These are phyloP conservation scores for Xiphophorus couchianus DNA, from an alignment of 2,113 vertebrate species.

Conservation along the genomic window DNA sequence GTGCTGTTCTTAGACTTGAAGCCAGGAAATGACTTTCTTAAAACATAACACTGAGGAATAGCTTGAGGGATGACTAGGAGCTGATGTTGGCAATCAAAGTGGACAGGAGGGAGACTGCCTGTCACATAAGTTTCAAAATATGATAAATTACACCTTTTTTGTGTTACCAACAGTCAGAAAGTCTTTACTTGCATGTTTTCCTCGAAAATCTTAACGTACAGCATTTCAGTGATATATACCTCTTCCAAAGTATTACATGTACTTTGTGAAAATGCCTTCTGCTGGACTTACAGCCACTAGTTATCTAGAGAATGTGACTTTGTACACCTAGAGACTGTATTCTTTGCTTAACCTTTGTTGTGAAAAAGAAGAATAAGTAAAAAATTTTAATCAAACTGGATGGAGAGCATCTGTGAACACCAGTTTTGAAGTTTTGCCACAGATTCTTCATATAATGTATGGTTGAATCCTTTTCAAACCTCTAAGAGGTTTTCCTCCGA, in stretches of 20 bases:
- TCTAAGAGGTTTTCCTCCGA: not conserved
- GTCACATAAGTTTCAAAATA: not conserved
- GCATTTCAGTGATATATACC: not conserved
- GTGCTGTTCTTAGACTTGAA: constrained; percentile 61
- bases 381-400: not conserved
- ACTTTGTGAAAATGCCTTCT: no score
- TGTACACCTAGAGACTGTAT: no score
- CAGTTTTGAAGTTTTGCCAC: not conserved
- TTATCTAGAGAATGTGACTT: no score
- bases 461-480: not conserved
- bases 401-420: not conserved
- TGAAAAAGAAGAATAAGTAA: no score
- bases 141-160: not conserved
- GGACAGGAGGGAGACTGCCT: constrained; percentile 71
- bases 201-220: not conserved
- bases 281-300: no score
- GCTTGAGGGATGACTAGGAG: constrained; percentile 65
- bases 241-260: no score
- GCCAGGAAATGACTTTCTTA: constrained; percentile 64
- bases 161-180: not conserved
- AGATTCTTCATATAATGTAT: not conserved
- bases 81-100: constrained; percentile 64
- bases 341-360: no score
- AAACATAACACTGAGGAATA: constrained; percentile 68
- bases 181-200: not conserved